Evolutionary conservation across 2,113 vertebrate genomes (phyloP).

Genomic region (Tyrannus savana): DNA sequence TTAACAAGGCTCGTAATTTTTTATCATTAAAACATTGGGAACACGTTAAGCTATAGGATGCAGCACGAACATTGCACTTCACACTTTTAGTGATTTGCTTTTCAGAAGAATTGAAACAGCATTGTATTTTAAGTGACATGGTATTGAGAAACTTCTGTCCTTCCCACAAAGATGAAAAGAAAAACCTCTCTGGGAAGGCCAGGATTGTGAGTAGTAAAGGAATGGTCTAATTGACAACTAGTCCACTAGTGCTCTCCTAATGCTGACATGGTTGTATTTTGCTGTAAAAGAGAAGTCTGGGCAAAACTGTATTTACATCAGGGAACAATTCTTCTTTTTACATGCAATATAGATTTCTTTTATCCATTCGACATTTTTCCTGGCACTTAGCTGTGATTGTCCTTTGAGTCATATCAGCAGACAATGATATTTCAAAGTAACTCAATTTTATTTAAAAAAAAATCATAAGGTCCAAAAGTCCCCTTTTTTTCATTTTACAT

Average conservation of each 20-base stretch:
- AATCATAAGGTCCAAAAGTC: background rate
- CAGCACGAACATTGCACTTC: background rate
- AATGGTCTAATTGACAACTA: background rate
- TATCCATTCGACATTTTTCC: background rate
- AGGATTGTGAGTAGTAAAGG: background rate
- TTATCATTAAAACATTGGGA: background rate
- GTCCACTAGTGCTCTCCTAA: background rate
- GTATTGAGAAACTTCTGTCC: background rate
- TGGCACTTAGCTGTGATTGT: background rate
- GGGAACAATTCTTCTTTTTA: background rate
- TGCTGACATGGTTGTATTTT: background rate
- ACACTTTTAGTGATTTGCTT: background rate
- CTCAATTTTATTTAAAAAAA: background rate
- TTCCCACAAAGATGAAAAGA: background rate
- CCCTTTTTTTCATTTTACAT: slow-evolving; percentile 53
- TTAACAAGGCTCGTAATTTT: background rate
- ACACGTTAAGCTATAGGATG: background rate
- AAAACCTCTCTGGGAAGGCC: background rate
- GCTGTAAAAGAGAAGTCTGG: background rate
- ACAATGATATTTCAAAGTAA: background rate
- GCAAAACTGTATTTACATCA: background rate
- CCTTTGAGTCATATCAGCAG: background rate
- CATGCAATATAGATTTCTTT: background rate
- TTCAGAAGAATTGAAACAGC: background rate
- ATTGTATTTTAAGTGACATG: background rate